Evolutionary conservation across 2,888 invertebrate genomes (phyloP).

Genomic region (Polyploca ridens): DNA sequence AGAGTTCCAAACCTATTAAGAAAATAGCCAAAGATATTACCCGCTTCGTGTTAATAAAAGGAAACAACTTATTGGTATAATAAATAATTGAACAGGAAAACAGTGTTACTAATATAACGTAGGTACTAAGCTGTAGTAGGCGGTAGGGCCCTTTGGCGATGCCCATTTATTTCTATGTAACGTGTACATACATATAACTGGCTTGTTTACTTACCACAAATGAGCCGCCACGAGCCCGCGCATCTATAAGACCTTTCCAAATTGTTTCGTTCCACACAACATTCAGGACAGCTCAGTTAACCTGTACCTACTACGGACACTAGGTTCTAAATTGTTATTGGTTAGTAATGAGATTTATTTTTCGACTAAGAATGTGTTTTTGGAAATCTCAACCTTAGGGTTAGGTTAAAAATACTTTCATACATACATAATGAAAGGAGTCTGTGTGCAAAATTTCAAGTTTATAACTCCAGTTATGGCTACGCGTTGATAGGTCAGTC

Average conservation of each 20-base stretch:
- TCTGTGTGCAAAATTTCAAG: too few relatives aligned
- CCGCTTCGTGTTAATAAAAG: conserved; percentile 5
- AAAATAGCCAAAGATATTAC: not conserved
- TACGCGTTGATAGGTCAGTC: too few relatives aligned
- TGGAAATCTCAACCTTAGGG: too few relatives aligned
- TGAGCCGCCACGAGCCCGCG: not conserved
- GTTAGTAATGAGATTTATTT: not conserved
- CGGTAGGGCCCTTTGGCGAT: conserved; percentile 10
- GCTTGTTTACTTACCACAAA: conserved; percentile 4
- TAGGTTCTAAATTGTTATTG: too few relatives aligned
- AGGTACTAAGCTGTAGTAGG: not conserved
- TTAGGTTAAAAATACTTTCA: too few relatives aligned
- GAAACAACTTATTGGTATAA: conserved; percentile 5
- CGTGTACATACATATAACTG: conserved; percentile 8
- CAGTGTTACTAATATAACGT: conserved; percentile 4
- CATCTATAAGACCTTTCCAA: not conserved
- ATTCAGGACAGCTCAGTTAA: not conserved
- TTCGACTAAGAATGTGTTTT: too few relatives aligned
- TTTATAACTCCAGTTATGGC: too few relatives aligned
- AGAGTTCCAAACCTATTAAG: not conserved
- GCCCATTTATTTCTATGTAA: conserved; percentile 10
- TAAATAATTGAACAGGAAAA: conserved; percentile 1
- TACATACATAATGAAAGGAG: too few relatives aligned
- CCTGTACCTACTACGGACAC: too few relatives aligned
- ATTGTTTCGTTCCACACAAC: not conserved